Evolutionary conservation across 37 sponge, comb jelly and placozoan genomes (phyloP), one percentile per base, ranked within the genome.

Genomic region (Halisarca cf. caerulea): DNA sequence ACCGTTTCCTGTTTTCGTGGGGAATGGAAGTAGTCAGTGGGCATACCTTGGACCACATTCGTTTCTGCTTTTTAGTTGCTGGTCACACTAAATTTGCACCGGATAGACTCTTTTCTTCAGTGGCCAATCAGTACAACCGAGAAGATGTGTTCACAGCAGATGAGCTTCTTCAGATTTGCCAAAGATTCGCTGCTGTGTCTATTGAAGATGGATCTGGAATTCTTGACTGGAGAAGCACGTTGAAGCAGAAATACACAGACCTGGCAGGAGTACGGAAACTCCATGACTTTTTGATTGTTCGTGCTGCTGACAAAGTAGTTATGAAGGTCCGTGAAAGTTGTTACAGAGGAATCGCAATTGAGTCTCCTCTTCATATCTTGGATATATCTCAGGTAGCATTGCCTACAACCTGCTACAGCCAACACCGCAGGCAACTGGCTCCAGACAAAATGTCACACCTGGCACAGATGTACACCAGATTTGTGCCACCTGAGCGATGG

Each of bases 1-100:
- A 88, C 55, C 38, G 23, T 1, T 87, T 61, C 60, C 47, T 87
- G 40, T 55, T 82, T 58, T 61, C 78, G 11, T 88, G 88, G 83
- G 77, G 69, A 15, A 81, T 88, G 83, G 83, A 88, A 53, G 35
- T 88, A 2, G 78, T 88, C 0, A 17, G n/a, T 11, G 24, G 42
- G 9, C 25, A 33, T 44, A 30, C 9, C 18, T 0, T 88, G 17
- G 66, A 74, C 39, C 42, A 53, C 42, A 20, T 87, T 27, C 66
- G 66, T 27, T 64, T 64, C 28, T 64, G 66, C 27, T 64, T 64
- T 64, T 64, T 64, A 23, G 66, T 64, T 14, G 66, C 66, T 23
- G 66, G 66, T 9, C 66, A 64, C 28, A 64, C 66, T 24, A 64
- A 64, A 23, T 64, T 64, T 64, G 27, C 25, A 18, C 66, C 66